Percentiles rank a stretch among this genome's conserved stretches.
phyloP scores from a whole-genome alignment of 2,113 vertebrate species.

The Deroptyus accipitrinus region DNA sequence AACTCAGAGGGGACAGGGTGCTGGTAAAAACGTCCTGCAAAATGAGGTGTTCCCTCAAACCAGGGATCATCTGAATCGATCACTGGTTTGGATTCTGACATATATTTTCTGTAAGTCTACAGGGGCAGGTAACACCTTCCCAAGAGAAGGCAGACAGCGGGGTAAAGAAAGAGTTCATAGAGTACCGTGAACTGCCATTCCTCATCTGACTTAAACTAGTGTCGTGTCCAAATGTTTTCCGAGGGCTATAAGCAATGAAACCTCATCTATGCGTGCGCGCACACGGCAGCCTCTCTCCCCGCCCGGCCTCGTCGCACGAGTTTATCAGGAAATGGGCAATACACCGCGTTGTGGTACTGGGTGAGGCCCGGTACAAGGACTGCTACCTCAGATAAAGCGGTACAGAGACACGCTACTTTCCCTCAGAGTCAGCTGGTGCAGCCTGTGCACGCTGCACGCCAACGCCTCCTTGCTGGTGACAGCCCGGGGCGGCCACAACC shows the following conservation, averaged over 20 bases:
- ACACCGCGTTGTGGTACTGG: accelerated
- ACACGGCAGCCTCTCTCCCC: neutral
- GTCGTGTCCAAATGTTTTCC: neutral
- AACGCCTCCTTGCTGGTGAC: neutral
- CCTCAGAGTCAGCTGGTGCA: accelerated
- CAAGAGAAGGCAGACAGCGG: accelerated
- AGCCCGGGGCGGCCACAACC: neutral
- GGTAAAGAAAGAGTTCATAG: neutral
- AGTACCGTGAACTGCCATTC: neutral
- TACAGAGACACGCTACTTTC: accelerated
- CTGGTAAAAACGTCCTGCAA: neutral
- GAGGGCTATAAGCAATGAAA: neutral
- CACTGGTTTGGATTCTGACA: neutral
- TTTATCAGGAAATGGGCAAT: accelerated
- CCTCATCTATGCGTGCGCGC: neutral
- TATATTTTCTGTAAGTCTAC: neutral
- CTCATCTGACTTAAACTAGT: neutral
- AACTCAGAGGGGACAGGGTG: neutral
- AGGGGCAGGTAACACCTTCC: accelerated
- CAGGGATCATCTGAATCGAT: neutral
- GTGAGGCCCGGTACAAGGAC: accelerated
- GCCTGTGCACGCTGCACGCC: neutral
- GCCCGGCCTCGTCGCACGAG: neutral
- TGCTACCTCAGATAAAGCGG: accelerated
- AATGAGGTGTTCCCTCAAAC: neutral